Conservation (phyloP, 1,140 invertebrate species). For the Proctacanthus coquilletti region DNA sequence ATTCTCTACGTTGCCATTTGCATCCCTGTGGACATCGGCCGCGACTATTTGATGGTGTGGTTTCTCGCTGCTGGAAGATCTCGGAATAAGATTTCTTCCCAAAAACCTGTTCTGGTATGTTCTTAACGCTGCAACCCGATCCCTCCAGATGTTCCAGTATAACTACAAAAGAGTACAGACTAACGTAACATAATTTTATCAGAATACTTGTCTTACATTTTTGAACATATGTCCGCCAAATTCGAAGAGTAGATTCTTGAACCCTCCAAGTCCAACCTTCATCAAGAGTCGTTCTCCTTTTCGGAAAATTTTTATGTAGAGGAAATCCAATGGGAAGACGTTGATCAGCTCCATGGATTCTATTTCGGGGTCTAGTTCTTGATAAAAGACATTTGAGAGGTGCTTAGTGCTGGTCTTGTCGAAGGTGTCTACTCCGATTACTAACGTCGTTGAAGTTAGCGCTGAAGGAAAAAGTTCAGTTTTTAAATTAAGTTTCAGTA, state of each 20-base stretch:
- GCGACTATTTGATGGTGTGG: background rate
- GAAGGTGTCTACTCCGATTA: constrained; percentile 33
- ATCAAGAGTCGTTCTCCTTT: constrained; percentile 31
- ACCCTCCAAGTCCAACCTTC: constrained; percentile 37
- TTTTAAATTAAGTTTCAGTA: background rate
- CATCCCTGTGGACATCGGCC: background rate
- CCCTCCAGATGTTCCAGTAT: constrained; percentile 36
- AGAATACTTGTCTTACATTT: constrained; percentile 16
- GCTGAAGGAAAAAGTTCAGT: constrained; percentile 19
- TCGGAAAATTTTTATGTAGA: constrained; percentile 36
- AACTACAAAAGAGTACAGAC: constrained; percentile 13
- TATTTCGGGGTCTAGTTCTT: constrained; percentile 19
- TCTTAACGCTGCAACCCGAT: background rate
- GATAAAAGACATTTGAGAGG: background rate
- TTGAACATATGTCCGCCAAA: constrained; percentile 28
- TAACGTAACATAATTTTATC: background rate
- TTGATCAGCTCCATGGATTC: constrained; percentile 39
- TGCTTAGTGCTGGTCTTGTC: background rate
- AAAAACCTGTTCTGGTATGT: background rate
- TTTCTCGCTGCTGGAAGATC: background rate
- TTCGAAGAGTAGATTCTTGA: constrained; percentile 30
- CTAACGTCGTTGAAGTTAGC: constrained; percentile 37
- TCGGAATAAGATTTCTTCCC: background rate
- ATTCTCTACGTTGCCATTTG: too few species aligned
- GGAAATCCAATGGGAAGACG: constrained; percentile 36